Base-by-base conservation (phyloP, 64 coral and sea anemone genomes). In the Trachythela sp. region DNA sequence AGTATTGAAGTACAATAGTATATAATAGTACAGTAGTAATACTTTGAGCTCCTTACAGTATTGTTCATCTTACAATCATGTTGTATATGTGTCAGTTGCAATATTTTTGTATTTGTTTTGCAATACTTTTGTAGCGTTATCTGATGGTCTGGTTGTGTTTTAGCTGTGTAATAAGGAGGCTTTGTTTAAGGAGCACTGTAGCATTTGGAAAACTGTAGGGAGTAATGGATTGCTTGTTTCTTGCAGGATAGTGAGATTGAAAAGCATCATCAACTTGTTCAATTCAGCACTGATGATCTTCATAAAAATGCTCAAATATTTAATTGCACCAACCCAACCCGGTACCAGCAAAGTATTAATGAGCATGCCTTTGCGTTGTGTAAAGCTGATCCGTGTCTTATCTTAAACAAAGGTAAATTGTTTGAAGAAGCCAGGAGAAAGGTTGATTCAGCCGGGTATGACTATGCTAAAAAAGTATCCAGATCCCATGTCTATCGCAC, bases 391-490 rank as follows among this genome's bases (percentile, higher is more conserved):
- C 48, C 31, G 34, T 34, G 72, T 39, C 92, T 93, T n/a, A 48
- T 93, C 26, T 36, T 89, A 11, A 71, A 93, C 51, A 84, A 56
- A 86, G 86, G 92, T 13, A 93, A 93, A 54, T 84, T 85, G 26
- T 85, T 93, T 40, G 58, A 84, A 36, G 27, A 54, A 31, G 87
- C 87, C 34, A 38, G 92, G 29, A 27, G 86, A 38, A 89, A 93
- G 22, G 92, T 93, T 0, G 83, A 93, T 52, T 0, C 3, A n/a
- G 39, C 84, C 34, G 92, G 92, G 9, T 93, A 86, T 37, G 37
- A n/a, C 9, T 93, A 93, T 86, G 54, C 34, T 24, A 89, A 93
- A 59, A 93, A 89, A 77, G 6, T 24, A 35, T 93, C 92, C 29
- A 54, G 92, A 86, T 93, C 83, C 56, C 89, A 83, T 52, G 84